phyloP scores from a whole-genome alignment of 1,140 invertebrate species.

The Sinella curviseta region DNA sequence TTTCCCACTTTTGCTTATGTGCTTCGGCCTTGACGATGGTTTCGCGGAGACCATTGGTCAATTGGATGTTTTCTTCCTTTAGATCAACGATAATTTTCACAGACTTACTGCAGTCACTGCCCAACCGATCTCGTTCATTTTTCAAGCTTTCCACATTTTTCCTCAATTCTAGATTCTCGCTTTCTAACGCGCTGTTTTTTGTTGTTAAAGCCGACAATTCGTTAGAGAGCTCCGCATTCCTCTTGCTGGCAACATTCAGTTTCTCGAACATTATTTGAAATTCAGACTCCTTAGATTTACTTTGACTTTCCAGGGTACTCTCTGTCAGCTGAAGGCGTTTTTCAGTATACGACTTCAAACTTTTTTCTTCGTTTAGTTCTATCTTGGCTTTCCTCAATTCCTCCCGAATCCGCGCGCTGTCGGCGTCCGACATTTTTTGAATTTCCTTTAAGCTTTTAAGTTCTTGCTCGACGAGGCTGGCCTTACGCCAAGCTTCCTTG shows the following conservation, averaged over 20 bases:
- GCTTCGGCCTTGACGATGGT: neutral
- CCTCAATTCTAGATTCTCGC: neutral
- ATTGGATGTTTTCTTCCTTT: neutral
- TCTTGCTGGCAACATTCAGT: neutral
- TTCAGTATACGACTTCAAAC: neutral
- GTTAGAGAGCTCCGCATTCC: neutral
- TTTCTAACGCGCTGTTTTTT: neutral
- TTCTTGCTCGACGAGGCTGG: too few species aligned
- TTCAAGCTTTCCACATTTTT: neutral
- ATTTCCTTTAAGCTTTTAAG: neutral
- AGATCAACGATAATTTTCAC: neutral
- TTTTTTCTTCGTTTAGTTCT: slow-evolving; percentile 1
- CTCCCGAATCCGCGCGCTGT: neutral
- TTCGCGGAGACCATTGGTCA: neutral
- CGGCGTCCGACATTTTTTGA: neutral
- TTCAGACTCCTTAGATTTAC: neutral
- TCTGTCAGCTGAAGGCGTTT: neutral
- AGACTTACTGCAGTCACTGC: neutral
- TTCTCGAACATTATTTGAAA: neutral
- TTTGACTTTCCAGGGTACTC: neutral
- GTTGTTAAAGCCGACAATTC: neutral
- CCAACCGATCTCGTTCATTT: neutral
- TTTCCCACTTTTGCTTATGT: neutral
- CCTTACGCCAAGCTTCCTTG: too few species aligned
- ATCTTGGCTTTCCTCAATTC: neutral